These are phyloP conservation scores for Rhipidura dahli DNA, from an alignment of 2,113 vertebrate species.

Conservation along the genomic window DNA sequence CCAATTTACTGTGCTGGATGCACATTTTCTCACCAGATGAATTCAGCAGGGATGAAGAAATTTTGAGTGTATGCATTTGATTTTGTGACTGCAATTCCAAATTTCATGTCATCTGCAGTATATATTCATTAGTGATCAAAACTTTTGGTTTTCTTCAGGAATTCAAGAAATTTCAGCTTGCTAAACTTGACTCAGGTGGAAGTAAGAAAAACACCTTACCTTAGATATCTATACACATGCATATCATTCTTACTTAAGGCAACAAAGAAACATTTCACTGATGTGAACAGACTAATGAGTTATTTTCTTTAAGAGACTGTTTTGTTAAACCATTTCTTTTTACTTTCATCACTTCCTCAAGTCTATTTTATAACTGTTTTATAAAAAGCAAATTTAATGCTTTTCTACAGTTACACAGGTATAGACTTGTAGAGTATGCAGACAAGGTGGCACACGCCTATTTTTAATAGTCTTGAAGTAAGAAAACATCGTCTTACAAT, in stretches of 20 bases:
- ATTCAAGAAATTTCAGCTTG: slow-evolving; percentile 14
- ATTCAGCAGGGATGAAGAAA: neutral
- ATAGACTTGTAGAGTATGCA: slow-evolving; percentile 31
- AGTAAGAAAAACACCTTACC: neutral
- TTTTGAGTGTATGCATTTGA: neutral
- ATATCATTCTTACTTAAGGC: neutral
- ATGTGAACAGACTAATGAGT: neutral
- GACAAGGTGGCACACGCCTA: slow-evolving; percentile 52
- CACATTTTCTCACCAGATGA: neutral
- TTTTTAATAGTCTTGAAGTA: slow-evolving; percentile 58
- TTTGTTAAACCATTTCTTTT: slow-evolving; percentile 6
- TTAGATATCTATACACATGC: neutral
- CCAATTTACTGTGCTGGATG: neutral
- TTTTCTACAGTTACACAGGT: slow-evolving; percentile 30
- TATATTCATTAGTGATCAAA: neutral
- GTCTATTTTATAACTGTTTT: neutral
- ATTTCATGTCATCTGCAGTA: neutral
- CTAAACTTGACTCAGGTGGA: neutral
- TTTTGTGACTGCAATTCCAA: neutral
- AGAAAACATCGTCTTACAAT: slow-evolving; percentile 52
- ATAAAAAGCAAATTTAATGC: slow-evolving; percentile 13
- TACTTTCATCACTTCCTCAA: neutral
- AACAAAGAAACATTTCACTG: neutral
- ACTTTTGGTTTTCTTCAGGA: neutral
- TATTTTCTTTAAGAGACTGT: slow-evolving; percentile 16